Conservation (phyloP, 2,797 vertebrate species). For the Enteromius fasciolatus region DNA sequence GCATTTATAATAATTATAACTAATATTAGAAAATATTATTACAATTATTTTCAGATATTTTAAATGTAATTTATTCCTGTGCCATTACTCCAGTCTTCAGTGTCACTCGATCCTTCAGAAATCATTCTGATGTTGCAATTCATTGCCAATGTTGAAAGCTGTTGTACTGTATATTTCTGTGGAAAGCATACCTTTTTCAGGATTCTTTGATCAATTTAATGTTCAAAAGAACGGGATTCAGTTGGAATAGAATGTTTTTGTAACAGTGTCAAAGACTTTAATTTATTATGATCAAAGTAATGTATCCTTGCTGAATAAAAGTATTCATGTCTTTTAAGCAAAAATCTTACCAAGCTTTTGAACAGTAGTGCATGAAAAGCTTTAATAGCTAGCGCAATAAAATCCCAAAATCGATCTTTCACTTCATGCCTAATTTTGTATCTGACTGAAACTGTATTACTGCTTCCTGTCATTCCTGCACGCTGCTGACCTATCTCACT, state of each 20-base stretch:
- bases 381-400: neutral
- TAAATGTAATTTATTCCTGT: neutral
- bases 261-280: neutral
- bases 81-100: neutral
- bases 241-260: neutral
- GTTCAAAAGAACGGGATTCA: neutral
- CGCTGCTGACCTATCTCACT: neutral
- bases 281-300: neutral
- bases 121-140: neutral
- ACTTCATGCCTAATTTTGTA: neutral
- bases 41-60: neutral
- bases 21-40: neutral
- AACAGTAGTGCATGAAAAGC: neutral
- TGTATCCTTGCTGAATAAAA: neutral
- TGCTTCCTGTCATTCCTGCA: neutral
- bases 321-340: no score
- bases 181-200: neutral
- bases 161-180: neutral
- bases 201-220: neutral
- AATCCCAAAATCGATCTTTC: neutral
- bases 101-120: neutral
- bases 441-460: neutral
- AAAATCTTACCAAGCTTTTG: neutral
- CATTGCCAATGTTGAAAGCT: neutral
- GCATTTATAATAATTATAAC: no score